Percentiles rank a stretch among this genome's conserved stretches.
Conservation (phyloP, 2,888 invertebrate species). For the Sinohyriopsis cumingii region DNA sequence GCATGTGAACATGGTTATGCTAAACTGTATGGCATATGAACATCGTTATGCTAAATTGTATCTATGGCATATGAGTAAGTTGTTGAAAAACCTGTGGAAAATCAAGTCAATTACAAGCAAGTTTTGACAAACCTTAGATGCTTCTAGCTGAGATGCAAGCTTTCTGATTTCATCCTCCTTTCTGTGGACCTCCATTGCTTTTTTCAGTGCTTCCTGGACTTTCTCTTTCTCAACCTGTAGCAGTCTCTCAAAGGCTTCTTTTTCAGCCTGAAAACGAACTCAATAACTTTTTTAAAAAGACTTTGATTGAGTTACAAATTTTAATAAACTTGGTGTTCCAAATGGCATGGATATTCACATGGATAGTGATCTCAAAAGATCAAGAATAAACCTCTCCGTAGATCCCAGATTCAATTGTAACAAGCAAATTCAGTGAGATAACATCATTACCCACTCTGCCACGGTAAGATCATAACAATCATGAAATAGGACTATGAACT, state of each 20-base stretch:
- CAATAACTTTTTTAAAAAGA: background rate
- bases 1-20: no score
- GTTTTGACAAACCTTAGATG: conserved; percentile 53
- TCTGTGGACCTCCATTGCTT: conserved; percentile 41
- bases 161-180: conserved; percentile 59
- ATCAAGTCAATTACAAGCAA: background rate
- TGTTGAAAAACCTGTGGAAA: background rate
- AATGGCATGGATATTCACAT: no score
- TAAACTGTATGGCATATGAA: no score
- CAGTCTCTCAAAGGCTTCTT: conserved; percentile 53
- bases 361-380: background rate
- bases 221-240: conserved; percentile 57
- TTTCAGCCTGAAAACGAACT: conserved; percentile 46
- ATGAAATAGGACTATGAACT: no score
- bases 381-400: background rate
- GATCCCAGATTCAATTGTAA: background rate
- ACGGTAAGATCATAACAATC: no score
- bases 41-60: no score
- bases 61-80: background rate
- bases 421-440: no score
- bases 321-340: no score
- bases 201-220: conserved; percentile 39
- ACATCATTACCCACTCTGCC: no score
- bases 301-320: no score
- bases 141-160: conserved; percentile 58